Evolutionary conservation across 2,797 vertebrate genomes (phyloP).

Genomic region (Sphenopsis melanotis): DNA sequence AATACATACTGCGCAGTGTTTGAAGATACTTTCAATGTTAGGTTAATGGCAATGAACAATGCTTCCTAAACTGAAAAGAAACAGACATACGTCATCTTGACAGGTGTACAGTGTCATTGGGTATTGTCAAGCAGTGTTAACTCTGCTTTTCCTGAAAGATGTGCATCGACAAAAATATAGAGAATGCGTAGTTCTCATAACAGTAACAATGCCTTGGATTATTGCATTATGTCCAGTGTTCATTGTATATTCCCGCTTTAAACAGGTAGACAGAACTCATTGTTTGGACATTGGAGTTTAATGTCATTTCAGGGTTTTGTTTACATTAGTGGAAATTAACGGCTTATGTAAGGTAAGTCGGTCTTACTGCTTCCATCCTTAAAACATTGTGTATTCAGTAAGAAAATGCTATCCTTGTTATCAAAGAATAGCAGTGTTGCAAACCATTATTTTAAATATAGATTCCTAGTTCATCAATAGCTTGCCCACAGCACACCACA

Average conservation of each 20-base stretch:
- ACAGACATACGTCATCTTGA: not conserved
- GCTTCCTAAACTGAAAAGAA: not conserved
- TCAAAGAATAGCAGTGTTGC: not conserved
- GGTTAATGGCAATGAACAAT: not conserved
- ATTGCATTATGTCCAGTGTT: not conserved
- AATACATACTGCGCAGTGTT: not conserved
- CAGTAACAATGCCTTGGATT: not conserved
- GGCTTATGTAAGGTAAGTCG: not conserved
- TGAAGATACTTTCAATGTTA: not conserved
- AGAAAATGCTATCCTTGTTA: not conserved
- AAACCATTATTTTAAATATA: not conserved
- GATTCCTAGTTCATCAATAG: not conserved
- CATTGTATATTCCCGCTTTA: not conserved
- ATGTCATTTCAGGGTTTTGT: not conserved
- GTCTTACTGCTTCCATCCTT: not conserved
- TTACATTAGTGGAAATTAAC: not conserved
- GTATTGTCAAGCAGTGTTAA: not conserved
- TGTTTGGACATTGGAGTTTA: not conserved
- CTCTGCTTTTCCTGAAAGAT: not conserved
- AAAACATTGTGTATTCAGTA: not conserved
- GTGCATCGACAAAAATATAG: not conserved
- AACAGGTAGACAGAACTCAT: not conserved
- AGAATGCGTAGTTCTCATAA: fast-evolving
- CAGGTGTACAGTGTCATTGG: not conserved
- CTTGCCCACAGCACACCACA: not conserved